phyloP scores from a whole-genome alignment of 2,797 vertebrate genomes.

The Carcharodon carcharias region DNA sequence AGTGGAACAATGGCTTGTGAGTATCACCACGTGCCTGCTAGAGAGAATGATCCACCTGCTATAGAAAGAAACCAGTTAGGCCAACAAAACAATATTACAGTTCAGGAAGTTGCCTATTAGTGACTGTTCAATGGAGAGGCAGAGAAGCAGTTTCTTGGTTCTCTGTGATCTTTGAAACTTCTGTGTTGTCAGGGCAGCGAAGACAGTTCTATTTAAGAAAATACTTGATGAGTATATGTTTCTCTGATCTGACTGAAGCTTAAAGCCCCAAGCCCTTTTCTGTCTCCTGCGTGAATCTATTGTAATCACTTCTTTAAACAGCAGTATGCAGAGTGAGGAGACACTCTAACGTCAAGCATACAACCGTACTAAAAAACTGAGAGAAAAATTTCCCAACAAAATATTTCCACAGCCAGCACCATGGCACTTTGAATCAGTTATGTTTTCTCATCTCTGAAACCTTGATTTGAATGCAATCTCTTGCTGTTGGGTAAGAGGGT shows the following conservation, averaged over 20 bases:
- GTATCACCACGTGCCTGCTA: not conserved
- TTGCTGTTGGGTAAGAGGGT: not conserved
- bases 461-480: no score
- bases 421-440: not conserved
- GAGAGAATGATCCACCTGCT: not conserved
- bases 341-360: not conserved
- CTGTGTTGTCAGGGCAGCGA: not conserved
- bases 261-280: not conserved
- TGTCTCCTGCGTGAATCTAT: not conserved
- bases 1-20: constrained; percentile 19
- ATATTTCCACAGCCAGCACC: not conserved
- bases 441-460: no score
- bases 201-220: not conserved
- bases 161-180: not conserved
- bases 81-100: not conserved
- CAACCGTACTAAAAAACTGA: not conserved
- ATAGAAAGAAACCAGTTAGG: not conserved
- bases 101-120: not conserved
- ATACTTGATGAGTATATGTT: not conserved
- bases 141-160: not conserved
- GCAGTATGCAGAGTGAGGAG: not conserved
- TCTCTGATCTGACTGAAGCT: not conserved
- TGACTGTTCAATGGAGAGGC: not conserved
- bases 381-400: not conserved
- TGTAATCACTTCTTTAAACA: not conserved